Evolutionary conservation across 2,888 invertebrate genomes (phyloP).

Genomic region (Standfussiana lucernea): DNA sequence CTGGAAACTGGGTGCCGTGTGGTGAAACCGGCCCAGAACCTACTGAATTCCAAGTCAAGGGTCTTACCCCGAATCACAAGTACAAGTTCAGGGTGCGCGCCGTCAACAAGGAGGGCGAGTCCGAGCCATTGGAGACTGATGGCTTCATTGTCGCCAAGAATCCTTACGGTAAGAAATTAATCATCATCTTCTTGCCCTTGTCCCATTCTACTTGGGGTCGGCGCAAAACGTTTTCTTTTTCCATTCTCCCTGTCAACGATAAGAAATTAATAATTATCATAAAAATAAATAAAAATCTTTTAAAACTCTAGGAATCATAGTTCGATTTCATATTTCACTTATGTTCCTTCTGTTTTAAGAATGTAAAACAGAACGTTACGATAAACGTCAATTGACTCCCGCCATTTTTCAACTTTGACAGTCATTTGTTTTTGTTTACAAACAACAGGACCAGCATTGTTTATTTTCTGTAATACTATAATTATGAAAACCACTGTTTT

Average conservation of each 20-base stretch:
- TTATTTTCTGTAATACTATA: not conserved
- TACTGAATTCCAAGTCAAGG: constrained; percentile 95
- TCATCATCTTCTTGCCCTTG: too few relatives aligned
- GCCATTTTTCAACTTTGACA: constrained; percentile 56
- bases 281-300: not conserved
- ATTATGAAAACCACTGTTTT: not conserved
- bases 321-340: not conserved
- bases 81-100: constrained; percentile 99
- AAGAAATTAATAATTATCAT: not conserved
- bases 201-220: too few relatives aligned
- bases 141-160: constrained; percentile 97
- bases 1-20: constrained; percentile 98
- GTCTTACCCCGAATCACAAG: constrained; percentile 98
- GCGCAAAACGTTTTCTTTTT: too few relatives aligned
- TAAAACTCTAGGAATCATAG: not conserved
- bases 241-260: too few relatives aligned
- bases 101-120: constrained; percentile 99
- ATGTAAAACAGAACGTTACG: constrained; percentile 29
- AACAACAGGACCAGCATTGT: constrained; percentile 45
- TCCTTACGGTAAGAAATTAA: constrained; percentile 94
- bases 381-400: constrained; percentile 24
- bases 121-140: constrained; percentile 97
- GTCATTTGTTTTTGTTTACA: constrained; percentile 64
- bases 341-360: too few relatives aligned
- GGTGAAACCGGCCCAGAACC: constrained; percentile 97